Percentiles rank a stretch among this genome's conserved stretches.
Evolutionary conservation across 2,888 invertebrate species (phyloP).

Genomic region (Ashinkailepas kermadecensis): DNA sequence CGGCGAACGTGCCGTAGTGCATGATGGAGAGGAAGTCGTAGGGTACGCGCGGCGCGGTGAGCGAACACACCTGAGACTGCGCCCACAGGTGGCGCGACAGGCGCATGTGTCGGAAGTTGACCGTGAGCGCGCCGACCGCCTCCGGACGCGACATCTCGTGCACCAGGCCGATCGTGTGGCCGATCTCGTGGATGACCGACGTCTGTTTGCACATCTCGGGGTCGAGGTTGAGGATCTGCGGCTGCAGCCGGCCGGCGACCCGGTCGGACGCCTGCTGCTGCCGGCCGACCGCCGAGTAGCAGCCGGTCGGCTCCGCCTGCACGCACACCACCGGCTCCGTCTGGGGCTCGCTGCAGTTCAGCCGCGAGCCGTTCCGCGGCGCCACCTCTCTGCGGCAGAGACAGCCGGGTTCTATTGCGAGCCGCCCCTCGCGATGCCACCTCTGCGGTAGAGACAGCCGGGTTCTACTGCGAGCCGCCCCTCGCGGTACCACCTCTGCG

Average conservation of each 20-base stretch:
- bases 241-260: background rate
- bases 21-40: conserved; percentile 22
- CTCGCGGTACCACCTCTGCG: background rate
- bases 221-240: conserved; percentile 16
- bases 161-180: conserved; percentile 9
- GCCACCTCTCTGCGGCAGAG: background rate
- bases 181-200: conserved; percentile 17
- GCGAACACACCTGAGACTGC: background rate
- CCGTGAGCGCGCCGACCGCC: background rate
- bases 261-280: background rate
- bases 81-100: conserved; percentile 13
- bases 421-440: background rate
- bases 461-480: too few species aligned
- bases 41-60: background rate
- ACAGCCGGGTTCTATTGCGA: background rate
- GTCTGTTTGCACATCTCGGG: conserved; percentile 11
- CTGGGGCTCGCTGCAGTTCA: background rate
- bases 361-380: background rate
- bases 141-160: conserved; percentile 9
- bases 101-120: conserved; percentile 11
- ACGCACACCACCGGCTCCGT: background rate
- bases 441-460: background rate
- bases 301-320: background rate
- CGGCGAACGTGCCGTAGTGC: conserved; percentile 20
- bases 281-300: background rate